Evolutionary conservation across 2,888 invertebrate species (phyloP), one percentile per base, ranked within the genome.

Genomic region (Frankliniella fusca): DNA sequence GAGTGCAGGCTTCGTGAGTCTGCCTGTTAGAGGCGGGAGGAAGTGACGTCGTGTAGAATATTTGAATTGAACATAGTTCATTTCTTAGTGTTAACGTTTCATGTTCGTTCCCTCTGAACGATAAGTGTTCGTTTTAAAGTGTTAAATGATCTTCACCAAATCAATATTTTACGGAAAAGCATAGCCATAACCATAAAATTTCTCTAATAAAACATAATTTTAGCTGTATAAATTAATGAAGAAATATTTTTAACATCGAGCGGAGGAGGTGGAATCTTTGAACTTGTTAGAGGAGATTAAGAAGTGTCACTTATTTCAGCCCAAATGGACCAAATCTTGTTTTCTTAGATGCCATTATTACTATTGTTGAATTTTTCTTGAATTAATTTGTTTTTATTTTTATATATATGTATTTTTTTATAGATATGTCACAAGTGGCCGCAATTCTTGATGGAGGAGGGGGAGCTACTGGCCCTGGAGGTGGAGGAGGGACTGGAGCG

Each of bases 401-500:
- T 54, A 18, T 38, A 38, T 3, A 38, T 38, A 2, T 38, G 38
- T 38, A 38, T 38, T 38, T 38, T 38, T 38, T 76, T 76, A 12
- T 27, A 76, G 70, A 76, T 9, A 76, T 76, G 70, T 76, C 70
- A 10, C 70, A 76, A 23, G 70, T 76, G 12, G 70, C 70, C 8
- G 27, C 70, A 27, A 76, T 76, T 27, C 70, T 76, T 76, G 70
- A 76, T 76, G 70, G 70, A 27, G 70, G 70, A 76, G 70, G 70
- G 27, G 70, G 70, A 23, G 70, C 23, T 5, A 76, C 70, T 27
- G 70, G 27, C 10, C 70, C 70, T 27, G 27, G 27, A 23, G 70
- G 70, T 9, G 70, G 70, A 76, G 70, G 23, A 12, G 54, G 54
- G 23, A 48, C 49, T 49, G 70, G 81, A n/a, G 83, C 76, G n/a